A percentile compares a stretch with the other conserved stretches of the same genome.
Evolutionary conservation across 2,888 invertebrate genomes (phyloP).

Genomic region (Charanyca ferruginea): DNA sequence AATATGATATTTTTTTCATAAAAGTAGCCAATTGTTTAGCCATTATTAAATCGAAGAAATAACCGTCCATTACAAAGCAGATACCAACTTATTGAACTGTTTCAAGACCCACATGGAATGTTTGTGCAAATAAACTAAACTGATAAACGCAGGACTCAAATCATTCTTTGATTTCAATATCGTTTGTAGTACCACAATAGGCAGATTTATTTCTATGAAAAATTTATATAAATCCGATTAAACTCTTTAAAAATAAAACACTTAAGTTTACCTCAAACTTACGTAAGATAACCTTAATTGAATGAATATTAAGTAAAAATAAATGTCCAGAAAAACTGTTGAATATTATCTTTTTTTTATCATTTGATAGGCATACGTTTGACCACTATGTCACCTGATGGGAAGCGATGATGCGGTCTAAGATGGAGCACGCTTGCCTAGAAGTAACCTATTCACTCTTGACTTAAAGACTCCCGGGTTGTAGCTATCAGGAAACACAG

Average conservation of each 20-base stretch:
- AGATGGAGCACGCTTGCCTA: too few relatives aligned
- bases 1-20: too few relatives aligned
- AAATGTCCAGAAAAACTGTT: neutral
- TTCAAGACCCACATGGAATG: constrained; percentile 36
- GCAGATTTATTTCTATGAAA: constrained; percentile 7
- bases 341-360: too few relatives aligned
- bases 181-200: constrained; percentile 8
- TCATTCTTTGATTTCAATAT: too few relatives aligned
- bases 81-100: constrained; percentile 19
- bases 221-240: neutral
- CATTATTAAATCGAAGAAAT: constrained; percentile 25
- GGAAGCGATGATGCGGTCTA: too few relatives aligned
- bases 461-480: too few relatives aligned
- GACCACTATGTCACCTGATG: too few relatives aligned
- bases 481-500: too few relatives aligned
- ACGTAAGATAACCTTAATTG: neutral
- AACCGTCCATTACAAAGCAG: constrained; percentile 19
- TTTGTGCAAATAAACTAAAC: constrained; percentile 29
- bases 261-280: neutral
- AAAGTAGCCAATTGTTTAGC: constrained; percentile 9
- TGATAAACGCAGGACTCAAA: too few relatives aligned
- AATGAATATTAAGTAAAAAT: constrained; percentile 7
- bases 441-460: too few relatives aligned
- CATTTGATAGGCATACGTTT: too few relatives aligned
- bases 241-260: neutral